Evolutionary conservation across 2,113 vertebrate genomes (phyloP), one percentile per base, ranked within the genome.

Genomic region (Willisornis vidua): DNA sequence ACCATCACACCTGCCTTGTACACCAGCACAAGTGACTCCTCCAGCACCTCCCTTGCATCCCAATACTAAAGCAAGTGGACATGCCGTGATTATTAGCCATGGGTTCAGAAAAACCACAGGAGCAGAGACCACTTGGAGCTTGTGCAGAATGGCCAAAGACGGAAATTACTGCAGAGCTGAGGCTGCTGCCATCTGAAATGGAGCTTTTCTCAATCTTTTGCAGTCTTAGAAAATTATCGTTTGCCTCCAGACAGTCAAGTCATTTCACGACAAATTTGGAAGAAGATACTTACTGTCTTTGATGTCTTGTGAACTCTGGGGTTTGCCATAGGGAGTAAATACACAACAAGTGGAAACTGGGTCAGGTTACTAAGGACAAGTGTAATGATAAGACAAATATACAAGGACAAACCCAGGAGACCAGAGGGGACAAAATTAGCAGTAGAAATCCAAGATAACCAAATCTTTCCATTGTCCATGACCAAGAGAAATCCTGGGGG

Each of bases 1-100:
- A 9, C 2, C 3, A 15, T 4, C 31, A 24, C 4, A 12, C 19
- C 0, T 1, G 11, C 63, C 11, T 2, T 3, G n/a, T 1, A 19
- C 45, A 24, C 61, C 31, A 18, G 20, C 73, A 55, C 4, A 29
- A 35, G 52, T 0, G 12, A 7, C 71, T 31, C 3, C 1, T 29
- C 65, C 48, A 16, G 12, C 8, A 43, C 15, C 16, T n/a, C 46
- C 73, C 46, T 49, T 33, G 20, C 79, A 65, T 25, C 68, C 33
- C 19, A 80, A 31, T 5, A 29, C 61, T 41, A 26, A 58, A 1
- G 28, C 0, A 3, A 31, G 18, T 28, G 22, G 79, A 48, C 59
- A 22, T 1, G 24, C 52, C 28, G 39, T 0, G 4, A 20, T 41
- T 29, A 6, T 16, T 5, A 45, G 19, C 43, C 22, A 54, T 41